These are phyloP conservation scores for Corella eumyota DNA, from an alignment of 23 tunicate genomes.

Conservation along the genomic window DNA sequence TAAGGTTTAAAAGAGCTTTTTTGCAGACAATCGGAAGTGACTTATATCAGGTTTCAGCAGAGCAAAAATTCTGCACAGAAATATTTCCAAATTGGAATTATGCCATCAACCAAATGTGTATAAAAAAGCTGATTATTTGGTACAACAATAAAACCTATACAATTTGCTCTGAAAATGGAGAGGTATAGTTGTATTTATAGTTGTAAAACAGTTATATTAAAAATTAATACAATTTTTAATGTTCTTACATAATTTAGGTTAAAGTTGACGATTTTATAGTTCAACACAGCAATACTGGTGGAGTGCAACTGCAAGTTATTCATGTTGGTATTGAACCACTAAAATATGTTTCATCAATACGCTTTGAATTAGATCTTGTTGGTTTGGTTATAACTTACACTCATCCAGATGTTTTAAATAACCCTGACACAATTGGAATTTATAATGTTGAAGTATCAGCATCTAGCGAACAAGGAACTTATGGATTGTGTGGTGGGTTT, in stretches of 20 bases:
- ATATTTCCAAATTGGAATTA: not conserved
- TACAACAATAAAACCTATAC: not conserved
- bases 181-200: not conserved
- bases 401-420: not conserved
- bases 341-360: not conserved
- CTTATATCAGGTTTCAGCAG: not conserved
- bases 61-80: slow-evolving; percentile 5
- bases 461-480: not conserved
- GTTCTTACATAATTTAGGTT: not conserved
- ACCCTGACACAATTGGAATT: not conserved
- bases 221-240: too few species aligned
- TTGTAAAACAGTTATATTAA: too few species aligned
- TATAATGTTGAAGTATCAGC: not conserved
- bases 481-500: slow-evolving; percentile 11
- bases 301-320: not conserved
- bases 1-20: not conserved
- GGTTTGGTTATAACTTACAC: slow-evolving; percentile 1
- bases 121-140: not conserved
- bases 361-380: not conserved
- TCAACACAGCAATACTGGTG: not conserved
- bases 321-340: not conserved
- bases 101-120: slow-evolving; percentile 7
- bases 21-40: slow-evolving; percentile 3
- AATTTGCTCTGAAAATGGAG: slow-evolving; percentile 7
- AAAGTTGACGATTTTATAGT: not conserved